Evolutionary conservation across 2,113 vertebrate species (phyloP).

Genomic region (Corythornis vintsioides): DNA sequence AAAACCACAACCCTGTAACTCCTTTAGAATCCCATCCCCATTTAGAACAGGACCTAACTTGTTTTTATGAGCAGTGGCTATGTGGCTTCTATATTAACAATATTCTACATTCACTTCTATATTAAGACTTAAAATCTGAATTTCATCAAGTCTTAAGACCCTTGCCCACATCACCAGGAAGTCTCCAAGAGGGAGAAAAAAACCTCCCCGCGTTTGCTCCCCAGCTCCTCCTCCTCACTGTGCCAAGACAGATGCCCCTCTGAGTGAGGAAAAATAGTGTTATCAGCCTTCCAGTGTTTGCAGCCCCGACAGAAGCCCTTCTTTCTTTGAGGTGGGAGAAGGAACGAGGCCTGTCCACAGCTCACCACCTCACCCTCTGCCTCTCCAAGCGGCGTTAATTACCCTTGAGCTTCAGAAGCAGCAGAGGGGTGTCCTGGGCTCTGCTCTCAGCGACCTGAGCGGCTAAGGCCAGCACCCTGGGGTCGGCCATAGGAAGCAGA

Average conservation of each 20-base stretch:
- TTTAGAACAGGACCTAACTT: constrained; percentile 58
- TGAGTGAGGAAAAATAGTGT: background rate
- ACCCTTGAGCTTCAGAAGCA: constrained; percentile 82
- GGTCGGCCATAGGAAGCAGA: constrained; percentile 51
- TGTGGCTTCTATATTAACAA: background rate
- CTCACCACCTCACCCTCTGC: background rate
- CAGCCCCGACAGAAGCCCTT: background rate
- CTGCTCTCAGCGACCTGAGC: constrained; percentile 73
- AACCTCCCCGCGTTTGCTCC: background rate
- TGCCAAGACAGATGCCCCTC: background rate
- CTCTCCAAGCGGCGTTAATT: background rate
- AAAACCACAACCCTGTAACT: constrained; percentile 38
- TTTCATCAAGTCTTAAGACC: background rate
- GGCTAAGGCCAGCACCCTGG: constrained; percentile 75
- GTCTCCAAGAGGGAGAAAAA: background rate
- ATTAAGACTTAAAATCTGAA: background rate
- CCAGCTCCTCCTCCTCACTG: background rate
- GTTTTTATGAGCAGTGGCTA: background rate
- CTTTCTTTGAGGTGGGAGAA: background rate
- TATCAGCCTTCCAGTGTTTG: too few species aligned
- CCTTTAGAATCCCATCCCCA: constrained; percentile 53
- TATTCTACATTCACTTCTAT: background rate
- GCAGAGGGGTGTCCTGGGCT: constrained; percentile 72
- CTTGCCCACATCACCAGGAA: background rate
- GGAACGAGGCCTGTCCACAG: background rate